phyloP scores from a whole-genome alignment of 2,797 vertebrate genomes.

The Arctocebus calabarensis region DNA sequence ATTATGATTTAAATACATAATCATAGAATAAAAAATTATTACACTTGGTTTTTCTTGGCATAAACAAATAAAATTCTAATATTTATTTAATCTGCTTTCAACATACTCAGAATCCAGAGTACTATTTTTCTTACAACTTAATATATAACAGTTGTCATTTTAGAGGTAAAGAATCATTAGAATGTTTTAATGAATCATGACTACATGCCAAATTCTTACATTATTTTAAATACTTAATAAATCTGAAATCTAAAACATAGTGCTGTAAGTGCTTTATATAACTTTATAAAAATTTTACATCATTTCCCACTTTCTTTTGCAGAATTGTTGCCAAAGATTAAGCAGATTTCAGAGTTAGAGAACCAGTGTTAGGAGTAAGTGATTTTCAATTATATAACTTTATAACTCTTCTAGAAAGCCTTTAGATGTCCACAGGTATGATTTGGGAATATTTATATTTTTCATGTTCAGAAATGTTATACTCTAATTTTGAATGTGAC shows the following conservation, averaged over 20 bases:
- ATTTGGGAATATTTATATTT: neutral
- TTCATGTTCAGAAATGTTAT: slow-evolving; percentile 1
- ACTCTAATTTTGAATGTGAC: slow-evolving; percentile 18
- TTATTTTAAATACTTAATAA: slow-evolving; percentile 40
- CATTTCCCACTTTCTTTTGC: neutral
- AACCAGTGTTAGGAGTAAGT: neutral
- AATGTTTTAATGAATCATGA: slow-evolving; percentile 29
- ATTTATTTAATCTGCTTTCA: slow-evolving; percentile 50
- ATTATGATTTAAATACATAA: slow-evolving; percentile 21
- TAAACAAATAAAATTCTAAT: slow-evolving; percentile 58
- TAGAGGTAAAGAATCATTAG: neutral
- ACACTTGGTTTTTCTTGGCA: slow-evolving; percentile 10
- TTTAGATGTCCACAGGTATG: neutral
- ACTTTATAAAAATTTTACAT: neutral
- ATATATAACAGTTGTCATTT: neutral
- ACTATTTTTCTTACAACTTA: neutral
- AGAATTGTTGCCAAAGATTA: neutral
- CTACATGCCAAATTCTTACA: neutral
- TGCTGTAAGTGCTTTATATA: neutral
- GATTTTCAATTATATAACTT: slow-evolving; percentile 5
- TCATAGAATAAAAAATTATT: slow-evolving; percentile 26
- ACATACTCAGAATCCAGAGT: neutral
- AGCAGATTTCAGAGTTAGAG: slow-evolving; percentile 18
- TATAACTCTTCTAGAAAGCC: neutral
- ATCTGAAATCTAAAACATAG: slow-evolving; percentile 19